Conservation (phyloP, 53 echinoderm and acorn worm genomes). For the Henricia sp. region DNA sequence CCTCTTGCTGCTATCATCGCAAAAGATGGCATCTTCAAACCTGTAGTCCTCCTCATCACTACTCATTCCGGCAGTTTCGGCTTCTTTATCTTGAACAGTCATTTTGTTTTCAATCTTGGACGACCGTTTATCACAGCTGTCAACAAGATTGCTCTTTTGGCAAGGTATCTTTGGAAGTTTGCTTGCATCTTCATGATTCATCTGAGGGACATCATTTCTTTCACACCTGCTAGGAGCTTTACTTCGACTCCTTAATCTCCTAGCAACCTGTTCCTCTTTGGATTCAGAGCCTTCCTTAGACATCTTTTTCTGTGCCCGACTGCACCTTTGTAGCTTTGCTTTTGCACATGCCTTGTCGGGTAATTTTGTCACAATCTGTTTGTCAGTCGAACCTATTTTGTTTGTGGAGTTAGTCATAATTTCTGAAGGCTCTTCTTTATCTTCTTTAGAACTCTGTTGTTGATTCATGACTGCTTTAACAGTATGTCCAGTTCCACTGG, state of each 20-base stretch:
- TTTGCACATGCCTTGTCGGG: background rate
- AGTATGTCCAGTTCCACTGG: background rate
- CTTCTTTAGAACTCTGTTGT: background rate
- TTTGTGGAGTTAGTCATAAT: background rate
- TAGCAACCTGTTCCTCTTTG: slow-evolving; percentile 9
- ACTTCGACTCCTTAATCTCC: slow-evolving; percentile 23
- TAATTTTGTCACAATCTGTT: background rate
- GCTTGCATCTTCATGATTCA: too few relatives aligned
- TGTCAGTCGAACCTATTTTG: background rate
- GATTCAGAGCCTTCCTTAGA: background rate
- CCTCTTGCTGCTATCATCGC: background rate
- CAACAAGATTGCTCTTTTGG: too few relatives aligned
- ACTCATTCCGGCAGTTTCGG: background rate
- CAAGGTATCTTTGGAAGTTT: too few relatives aligned
- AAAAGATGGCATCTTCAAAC: background rate
- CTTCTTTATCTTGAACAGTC: too few relatives aligned
- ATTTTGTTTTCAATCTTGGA: too few relatives aligned
- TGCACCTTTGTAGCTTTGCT: background rate
- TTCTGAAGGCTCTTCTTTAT: background rate
- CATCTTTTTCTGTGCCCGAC: background rate
- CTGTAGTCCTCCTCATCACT: slow-evolving; percentile 22
- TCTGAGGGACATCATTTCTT: too few relatives aligned
- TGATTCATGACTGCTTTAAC: background rate
- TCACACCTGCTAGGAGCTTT: background rate
- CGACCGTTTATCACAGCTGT: too few relatives aligned